A percentile compares a stretch with the other conserved stretches of the same genome.
Conservation (phyloP, 2,888 invertebrate species). For the Dusona sp. region DNA sequence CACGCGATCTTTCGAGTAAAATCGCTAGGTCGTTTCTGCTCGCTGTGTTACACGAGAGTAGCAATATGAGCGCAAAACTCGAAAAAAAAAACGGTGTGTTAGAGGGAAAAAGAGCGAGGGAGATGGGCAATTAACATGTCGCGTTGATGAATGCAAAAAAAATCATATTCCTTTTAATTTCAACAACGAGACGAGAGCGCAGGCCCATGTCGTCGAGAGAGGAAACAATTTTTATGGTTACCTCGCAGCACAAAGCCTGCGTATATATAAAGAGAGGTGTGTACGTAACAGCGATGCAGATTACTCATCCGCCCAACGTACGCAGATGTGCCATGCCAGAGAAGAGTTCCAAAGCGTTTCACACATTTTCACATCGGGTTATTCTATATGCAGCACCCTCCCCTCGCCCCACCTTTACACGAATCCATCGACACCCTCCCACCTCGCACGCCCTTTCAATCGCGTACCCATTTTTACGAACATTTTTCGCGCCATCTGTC, state of each 20-base stretch:
- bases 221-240: constrained; percentile 56
- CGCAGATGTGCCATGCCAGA: constrained; percentile 33
- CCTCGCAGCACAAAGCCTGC: constrained; percentile 53
- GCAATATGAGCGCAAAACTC: constrained; percentile 8
- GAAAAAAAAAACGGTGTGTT: background rate
- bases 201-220: constrained; percentile 23
- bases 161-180: constrained; percentile 50
- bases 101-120: background rate
- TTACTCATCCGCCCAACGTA: constrained; percentile 27
- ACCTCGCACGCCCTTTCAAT: constrained; percentile 8
- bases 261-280: constrained; percentile 13
- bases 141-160: constrained; percentile 52
- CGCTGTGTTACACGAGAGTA: background rate
- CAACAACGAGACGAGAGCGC: constrained; percentile 32
- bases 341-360: constrained; percentile 23
- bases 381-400: background rate
- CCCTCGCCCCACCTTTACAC: background rate
- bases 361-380: constrained; percentile 43
- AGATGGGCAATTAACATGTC: constrained; percentile 48
- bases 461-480: constrained; percentile 17
- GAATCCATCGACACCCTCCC: constrained; percentile 35
- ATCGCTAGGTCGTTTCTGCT: background rate
- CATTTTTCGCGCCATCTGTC: constrained; percentile 43
- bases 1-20: background rate
- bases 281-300: constrained; percentile 25